Base-by-base conservation (phyloP, 2,888 invertebrate species). In the Tuberolachnus salignus region DNA sequence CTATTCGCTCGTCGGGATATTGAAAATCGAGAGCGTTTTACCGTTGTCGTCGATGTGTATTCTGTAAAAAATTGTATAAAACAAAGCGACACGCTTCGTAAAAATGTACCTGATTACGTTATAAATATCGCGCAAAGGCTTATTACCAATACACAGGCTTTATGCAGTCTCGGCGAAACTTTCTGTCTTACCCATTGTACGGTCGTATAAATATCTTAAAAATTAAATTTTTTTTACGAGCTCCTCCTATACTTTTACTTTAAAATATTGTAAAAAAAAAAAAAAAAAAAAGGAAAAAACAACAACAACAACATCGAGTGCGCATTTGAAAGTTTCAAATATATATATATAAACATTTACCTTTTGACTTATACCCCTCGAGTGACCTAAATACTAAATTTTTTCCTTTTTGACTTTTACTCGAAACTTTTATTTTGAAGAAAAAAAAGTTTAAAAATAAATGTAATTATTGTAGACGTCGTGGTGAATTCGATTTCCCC, bases 361-460 rank as follows among this genome's bases (percentile, higher is more conserved):
- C 23, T 71, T 71, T 57, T 23, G 46, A 46, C 46, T 71, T 46
- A 46, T n/a, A 44, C 55, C 13, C 16, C 23, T 46, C 55, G 16
- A 23, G 16, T 23, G 70, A 46, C 14, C 19, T 14, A 21, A 21
- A 67, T 59, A 26, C 13, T 26, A 26, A 63, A 16, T 34, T 61
- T 19, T 44, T 63, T 63, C 44, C 23, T 21, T 8, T 23, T 57
- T 57, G 14, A 21, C 46, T 66, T 66, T 66, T 46, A 23, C 19
- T 13, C 10, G 46, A 46, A 71, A 71, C 71, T 71, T 71, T 59
- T 46, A 72, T 61, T 61, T 59, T 13, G 8, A 19, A n/a, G n/a
- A n/a, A n/a, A n/a, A n/a, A 57, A 70, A 59, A 72, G 72, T 59
- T 72, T 19, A 1, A 49, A 72, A 72, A 57, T 59, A 59, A 72